Conservation (phyloP, 2,888 invertebrate genomes). For the Tenodera sinensis region DNA sequence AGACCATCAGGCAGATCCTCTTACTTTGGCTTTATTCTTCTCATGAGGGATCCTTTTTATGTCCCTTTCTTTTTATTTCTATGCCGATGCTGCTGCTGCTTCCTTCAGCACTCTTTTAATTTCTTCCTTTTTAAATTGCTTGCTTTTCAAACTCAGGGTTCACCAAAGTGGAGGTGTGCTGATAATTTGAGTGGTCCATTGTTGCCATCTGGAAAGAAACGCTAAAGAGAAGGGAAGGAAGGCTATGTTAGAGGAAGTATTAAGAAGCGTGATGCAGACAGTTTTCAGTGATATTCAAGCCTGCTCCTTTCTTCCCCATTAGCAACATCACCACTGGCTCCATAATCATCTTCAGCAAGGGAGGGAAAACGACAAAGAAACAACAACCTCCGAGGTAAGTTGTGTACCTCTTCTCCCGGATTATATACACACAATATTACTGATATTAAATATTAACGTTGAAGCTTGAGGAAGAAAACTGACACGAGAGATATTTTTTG, state of each 20-base stretch:
- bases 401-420: background rate
- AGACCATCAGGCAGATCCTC: background rate
- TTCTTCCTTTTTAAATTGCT: background rate
- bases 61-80: background rate
- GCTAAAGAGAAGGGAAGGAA: background rate
- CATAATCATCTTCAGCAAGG: background rate
- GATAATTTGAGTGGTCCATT: background rate
- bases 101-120: background rate
- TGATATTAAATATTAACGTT: conserved; percentile 22
- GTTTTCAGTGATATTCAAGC: conserved; percentile 7
- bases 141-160: background rate
- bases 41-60: background rate
- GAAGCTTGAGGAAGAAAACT: conserved; percentile 1
- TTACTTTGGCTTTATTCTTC: background rate
- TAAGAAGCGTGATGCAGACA: background rate
- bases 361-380: background rate
- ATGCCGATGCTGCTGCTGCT: background rate
- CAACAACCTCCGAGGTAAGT: background rate
- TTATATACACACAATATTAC: background rate
- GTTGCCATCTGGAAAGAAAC: conserved; percentile 3
- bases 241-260: background rate
- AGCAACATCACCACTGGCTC: background rate
- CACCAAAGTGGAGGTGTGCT: background rate
- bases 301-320: background rate
- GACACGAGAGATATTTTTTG: conserved; percentile 9